Conservation (phyloP, 2,797 vertebrate species). For the Lagodon rhomboides region DNA sequence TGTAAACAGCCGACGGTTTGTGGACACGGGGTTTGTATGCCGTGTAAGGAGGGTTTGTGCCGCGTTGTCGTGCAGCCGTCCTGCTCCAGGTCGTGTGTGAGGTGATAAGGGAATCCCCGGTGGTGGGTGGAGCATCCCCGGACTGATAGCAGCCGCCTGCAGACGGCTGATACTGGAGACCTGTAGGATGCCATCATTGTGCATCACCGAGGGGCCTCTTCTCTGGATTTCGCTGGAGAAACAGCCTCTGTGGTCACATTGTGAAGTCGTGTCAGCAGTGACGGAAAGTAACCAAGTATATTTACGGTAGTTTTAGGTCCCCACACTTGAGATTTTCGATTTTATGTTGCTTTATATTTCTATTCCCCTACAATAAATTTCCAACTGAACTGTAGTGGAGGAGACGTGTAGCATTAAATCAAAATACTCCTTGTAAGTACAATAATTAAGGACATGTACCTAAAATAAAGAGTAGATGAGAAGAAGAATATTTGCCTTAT, state of each 20-base stretch:
- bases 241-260: slow-evolving; percentile 16
- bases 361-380: neutral
- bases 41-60: slow-evolving; percentile 40
- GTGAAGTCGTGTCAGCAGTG: neutral
- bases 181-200: slow-evolving; percentile 56
- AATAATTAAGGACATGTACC: neutral
- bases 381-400: neutral
- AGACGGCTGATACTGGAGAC: slow-evolving; percentile 81
- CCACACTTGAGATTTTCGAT: neutral
- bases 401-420: neutral
- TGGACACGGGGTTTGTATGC: slow-evolving; percentile 36
- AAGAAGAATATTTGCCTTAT: neutral
- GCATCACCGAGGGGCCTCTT: slow-evolving; percentile 59
- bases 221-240: slow-evolving; percentile 33
- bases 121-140: slow-evolving; percentile 83
- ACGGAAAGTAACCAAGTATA: neutral
- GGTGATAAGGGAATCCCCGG: slow-evolving; percentile 84
- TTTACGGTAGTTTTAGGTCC: neutral
- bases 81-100: slow-evolving; percentile 68
- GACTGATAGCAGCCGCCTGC: slow-evolving; percentile 82
- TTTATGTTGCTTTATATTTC: neutral
- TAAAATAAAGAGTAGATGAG: neutral
- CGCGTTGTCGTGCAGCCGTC: slow-evolving; percentile 22
- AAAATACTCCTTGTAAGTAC: neutral
- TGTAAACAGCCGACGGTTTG: slow-evolving; percentile 41